Base-by-base conservation (phyloP, 2,888 invertebrate species). In the Nomada ferruginata region DNA sequence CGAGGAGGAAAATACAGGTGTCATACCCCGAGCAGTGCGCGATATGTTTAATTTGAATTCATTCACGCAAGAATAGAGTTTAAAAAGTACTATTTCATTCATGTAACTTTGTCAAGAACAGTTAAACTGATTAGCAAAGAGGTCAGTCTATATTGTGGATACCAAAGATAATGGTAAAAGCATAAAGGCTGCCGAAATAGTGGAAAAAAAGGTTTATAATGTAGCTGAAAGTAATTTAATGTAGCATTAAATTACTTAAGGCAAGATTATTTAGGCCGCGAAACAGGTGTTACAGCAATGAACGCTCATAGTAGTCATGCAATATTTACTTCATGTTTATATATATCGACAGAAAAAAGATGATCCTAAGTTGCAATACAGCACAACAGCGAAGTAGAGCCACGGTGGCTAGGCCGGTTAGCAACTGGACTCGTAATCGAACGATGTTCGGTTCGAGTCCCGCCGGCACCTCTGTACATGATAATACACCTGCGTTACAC, bases 61-160 rank as follows among this genome's bases (percentile, higher is more conserved):
- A 3, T 85, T 92, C 0, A 95, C 96, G 69, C 95, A 95, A 65
- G 94, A 96, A 68, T 95, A 95, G 89, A 95, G 95, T 61, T 97
- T 96, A 89, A 95, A 94, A 87, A 95, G 98, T 0, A 95, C 95
- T 50, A 97, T 98, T 0, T 97, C 98, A 0, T 98, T 98, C 91
- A 96, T 98, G 94, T 98, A 98, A 93, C 93, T 98, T 0, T 98
- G 98, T 91, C 97, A 98, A 90, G 98, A 99, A 93, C 97, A 97
- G 84, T 94, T 99, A 4, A 36, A 95, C 97, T 0, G 94, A 95
- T 0, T 96, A 96, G 85, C 94, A 95, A 26, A 94, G 97, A 11
- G 96, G 96, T n/a, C 96, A 97, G 88, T 96, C 96, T 87, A 36
- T 36, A 94, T 96, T 53, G 95, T 98, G 1, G 97, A 97, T 76